Conservation (phyloP, 2,797 vertebrate genomes). For the Cichlasoma orientale region DNA sequence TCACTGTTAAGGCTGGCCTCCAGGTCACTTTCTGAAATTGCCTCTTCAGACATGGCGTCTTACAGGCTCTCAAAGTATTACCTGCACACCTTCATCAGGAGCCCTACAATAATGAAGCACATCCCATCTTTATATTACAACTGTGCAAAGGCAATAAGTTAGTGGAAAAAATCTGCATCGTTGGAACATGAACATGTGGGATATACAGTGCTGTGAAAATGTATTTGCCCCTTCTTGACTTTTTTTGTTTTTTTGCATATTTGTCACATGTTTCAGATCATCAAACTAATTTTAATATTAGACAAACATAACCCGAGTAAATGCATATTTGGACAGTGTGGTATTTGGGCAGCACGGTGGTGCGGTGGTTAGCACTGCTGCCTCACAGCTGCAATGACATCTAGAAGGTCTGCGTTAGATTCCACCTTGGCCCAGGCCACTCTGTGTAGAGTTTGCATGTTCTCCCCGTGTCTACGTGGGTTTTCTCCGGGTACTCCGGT, state of each 20-base stretch:
- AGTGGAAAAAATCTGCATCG: background rate
- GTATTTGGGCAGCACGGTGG: too few species aligned
- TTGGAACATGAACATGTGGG: background rate
- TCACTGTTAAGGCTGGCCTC: constrained; percentile 90
- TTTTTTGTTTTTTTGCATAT: too few species aligned
- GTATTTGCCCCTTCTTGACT: background rate
- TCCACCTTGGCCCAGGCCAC: too few species aligned
- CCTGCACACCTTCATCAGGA: constrained; percentile 87
- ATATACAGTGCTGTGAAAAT: background rate
- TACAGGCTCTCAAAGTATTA: constrained; percentile 89
- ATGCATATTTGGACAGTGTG: too few species aligned
- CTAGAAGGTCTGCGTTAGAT: too few species aligned
- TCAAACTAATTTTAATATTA: background rate
- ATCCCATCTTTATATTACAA: background rate
- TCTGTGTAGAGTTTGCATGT: too few species aligned
- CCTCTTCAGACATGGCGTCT: constrained; percentile 98
- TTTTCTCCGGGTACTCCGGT: too few species aligned
- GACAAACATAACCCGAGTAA: background rate
- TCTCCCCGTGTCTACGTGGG: too few species aligned
- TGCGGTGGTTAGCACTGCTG: too few species aligned
- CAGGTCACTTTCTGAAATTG: constrained; percentile 96
- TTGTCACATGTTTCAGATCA: background rate
- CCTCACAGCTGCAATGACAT: too few species aligned
- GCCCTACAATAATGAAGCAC: constrained; percentile 46
- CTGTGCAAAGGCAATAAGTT: background rate